These are phyloP conservation scores for Spinibarbus caldwelli DNA, from an alignment of 2,797 vertebrate genomes.

Conservation along the genomic window DNA sequence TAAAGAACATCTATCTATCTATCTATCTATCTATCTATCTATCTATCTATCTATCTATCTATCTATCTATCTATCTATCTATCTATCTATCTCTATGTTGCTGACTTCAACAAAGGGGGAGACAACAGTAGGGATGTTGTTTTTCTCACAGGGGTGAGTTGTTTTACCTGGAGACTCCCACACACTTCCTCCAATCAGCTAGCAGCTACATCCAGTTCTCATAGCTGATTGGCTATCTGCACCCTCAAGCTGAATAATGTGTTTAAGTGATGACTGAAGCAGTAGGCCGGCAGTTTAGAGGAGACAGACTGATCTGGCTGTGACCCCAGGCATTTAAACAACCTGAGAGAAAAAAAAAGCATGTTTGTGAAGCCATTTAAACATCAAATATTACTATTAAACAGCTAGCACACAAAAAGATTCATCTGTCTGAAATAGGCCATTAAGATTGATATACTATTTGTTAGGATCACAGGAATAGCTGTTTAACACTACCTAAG, in stretches of 20 bases:
- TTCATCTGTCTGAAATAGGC: background rate
- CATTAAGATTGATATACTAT: background rate
- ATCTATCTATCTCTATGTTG: background rate
- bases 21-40: background rate
- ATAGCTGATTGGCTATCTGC: slow-evolving; percentile 57
- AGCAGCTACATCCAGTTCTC: slow-evolving; percentile 26
- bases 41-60: background rate
- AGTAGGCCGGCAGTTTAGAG: background rate
- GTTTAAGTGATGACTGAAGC: slow-evolving; percentile 47
- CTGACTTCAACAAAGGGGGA: slow-evolving; percentile 38
- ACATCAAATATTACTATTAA: background rate
- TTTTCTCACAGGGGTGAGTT: slow-evolving; percentile 50
- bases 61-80: background rate
- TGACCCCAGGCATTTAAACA: slow-evolving; percentile 35
- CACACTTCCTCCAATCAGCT: slow-evolving; percentile 56
- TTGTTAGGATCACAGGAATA: background rate
- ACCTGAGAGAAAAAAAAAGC: background rate
- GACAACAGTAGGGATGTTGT: slow-evolving; percentile 32
- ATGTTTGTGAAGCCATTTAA: background rate
- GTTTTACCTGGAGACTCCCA: slow-evolving; percentile 66
- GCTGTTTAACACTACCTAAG: background rate
- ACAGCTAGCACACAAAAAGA: background rate
- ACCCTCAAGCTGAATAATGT: slow-evolving; percentile 35
- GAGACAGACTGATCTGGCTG: slow-evolving; percentile 40
- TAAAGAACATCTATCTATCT: background rate